These are phyloP conservation scores for Setophaga kirtlandii DNA, from an alignment of 2,113 vertebrate genomes.

Conservation along the genomic window DNA sequence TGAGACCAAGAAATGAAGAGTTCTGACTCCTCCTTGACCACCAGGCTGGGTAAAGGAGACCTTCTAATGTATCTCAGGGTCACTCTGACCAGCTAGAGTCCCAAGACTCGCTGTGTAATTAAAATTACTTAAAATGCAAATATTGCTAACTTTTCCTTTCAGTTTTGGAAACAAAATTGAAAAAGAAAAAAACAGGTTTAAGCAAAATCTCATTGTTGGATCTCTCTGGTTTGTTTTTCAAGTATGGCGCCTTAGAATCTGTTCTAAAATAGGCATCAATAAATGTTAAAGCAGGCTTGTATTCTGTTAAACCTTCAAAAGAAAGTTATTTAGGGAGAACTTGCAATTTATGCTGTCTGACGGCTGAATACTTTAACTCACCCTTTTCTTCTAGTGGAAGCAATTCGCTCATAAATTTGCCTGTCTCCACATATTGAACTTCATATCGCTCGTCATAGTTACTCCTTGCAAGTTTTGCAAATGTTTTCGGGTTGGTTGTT, in stretches of 20 bases:
- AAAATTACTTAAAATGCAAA: not conserved
- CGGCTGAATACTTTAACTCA: not conserved
- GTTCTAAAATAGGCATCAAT: not conserved
- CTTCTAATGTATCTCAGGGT: too few relatives aligned
- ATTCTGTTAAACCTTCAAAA: not conserved
- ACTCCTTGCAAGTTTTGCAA: not conserved
- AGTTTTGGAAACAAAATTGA: not conserved
- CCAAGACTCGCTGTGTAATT: not conserved
- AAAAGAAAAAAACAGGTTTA: not conserved
- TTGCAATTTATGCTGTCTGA: not conserved
- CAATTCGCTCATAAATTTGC: not conserved
- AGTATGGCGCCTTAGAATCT: not conserved
- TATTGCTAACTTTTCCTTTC: not conserved
- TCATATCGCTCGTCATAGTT: not conserved
- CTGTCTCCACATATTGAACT: not conserved
- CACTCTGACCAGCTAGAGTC: too few relatives aligned
- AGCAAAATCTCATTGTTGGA: not conserved
- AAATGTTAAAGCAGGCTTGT: not conserved
- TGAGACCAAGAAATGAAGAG: too few relatives aligned
- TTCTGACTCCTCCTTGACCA: too few relatives aligned
- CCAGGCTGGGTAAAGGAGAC: too few relatives aligned
- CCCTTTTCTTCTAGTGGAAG: not conserved
- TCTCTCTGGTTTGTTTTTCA: not conserved
- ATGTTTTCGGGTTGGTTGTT: accelerated
- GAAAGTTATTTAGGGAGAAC: not conserved